These are phyloP conservation scores for Orgyia antiqua DNA, from an alignment of 2,888 invertebrate genomes.

Conservation along the genomic window DNA sequence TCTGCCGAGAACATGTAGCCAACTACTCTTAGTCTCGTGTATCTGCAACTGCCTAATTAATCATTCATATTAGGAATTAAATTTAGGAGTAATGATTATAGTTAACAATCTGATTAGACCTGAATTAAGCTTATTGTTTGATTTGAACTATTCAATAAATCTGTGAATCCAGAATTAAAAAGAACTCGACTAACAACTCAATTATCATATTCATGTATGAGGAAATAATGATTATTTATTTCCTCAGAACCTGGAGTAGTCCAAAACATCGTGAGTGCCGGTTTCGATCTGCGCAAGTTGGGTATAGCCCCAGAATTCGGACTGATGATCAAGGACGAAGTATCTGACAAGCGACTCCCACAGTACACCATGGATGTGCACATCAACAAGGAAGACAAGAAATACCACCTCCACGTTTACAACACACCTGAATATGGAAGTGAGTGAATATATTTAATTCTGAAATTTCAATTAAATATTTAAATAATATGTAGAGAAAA, in stretches of 20 bases:
- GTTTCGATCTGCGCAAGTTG: slow-evolving; percentile 84
- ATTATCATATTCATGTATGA: background rate
- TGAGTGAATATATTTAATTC: slow-evolving; percentile 33
- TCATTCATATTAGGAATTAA: no score
- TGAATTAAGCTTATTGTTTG: no score
- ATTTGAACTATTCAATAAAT: no score
- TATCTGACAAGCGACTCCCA: slow-evolving; percentile 75
- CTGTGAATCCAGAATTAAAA: background rate
- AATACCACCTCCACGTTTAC: slow-evolving; percentile 84
- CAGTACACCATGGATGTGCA: slow-evolving; percentile 86
- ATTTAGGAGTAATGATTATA: no score
- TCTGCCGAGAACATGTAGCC: no score
- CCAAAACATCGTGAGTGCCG: slow-evolving; percentile 80
- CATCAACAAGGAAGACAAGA: slow-evolving; percentile 83
- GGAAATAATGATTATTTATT: background rate
- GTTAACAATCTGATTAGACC: no score
- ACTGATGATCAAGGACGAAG: slow-evolving; percentile 80
- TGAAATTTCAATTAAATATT: background rate
- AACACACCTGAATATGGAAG: slow-evolving; percentile 81
- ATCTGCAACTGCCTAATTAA: no score
- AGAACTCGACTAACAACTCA: no score
- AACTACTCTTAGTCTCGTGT: no score
- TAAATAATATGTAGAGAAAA: background rate
- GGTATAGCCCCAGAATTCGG: slow-evolving; percentile 87
- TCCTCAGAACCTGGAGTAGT: slow-evolving; percentile 66